Evolutionary conservation across 2,113 vertebrate genomes (phyloP).

Genomic region (Trogon melanurus): DNA sequence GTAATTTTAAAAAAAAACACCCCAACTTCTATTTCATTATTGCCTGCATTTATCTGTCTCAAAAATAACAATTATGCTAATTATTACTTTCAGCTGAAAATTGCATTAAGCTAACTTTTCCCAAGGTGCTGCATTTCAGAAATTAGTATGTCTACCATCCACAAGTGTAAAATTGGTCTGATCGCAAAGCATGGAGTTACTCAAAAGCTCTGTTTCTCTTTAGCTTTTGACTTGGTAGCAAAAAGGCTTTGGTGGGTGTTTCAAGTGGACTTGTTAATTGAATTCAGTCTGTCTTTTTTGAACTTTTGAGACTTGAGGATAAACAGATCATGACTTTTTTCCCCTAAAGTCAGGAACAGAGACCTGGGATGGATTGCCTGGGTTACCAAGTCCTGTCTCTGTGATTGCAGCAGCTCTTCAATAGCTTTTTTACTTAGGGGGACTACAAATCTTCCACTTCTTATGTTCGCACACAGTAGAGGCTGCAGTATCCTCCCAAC

Average conservation of each 20-base stretch:
- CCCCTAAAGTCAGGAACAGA: neutral
- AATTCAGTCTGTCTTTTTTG: neutral
- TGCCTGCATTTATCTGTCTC: neutral
- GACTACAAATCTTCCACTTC: neutral
- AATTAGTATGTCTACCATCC: neutral
- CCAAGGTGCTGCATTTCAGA: neutral
- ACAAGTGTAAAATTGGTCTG: neutral
- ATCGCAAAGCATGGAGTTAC: neutral
- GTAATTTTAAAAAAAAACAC: neutral
- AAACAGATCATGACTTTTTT: neutral
- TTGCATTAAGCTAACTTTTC: neutral
- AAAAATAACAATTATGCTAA: neutral
- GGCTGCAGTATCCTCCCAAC: neutral
- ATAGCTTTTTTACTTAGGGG: slow-evolving; percentile 8
- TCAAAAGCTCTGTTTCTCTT: neutral
- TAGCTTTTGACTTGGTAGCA: slow-evolving; percentile 3
- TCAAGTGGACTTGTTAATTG: slow-evolving; percentile 4
- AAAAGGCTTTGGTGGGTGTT: neutral
- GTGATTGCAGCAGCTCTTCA: neutral
- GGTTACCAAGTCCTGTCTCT: neutral
- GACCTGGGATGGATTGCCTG: neutral
- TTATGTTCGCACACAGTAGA: neutral
- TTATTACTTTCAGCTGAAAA: slow-evolving; percentile 3
- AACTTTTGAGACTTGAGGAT: neutral
- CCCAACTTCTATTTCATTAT: neutral